Base-by-base conservation (phyloP, 1,140 invertebrate species). In the Drosophila kohkoa region DNA sequence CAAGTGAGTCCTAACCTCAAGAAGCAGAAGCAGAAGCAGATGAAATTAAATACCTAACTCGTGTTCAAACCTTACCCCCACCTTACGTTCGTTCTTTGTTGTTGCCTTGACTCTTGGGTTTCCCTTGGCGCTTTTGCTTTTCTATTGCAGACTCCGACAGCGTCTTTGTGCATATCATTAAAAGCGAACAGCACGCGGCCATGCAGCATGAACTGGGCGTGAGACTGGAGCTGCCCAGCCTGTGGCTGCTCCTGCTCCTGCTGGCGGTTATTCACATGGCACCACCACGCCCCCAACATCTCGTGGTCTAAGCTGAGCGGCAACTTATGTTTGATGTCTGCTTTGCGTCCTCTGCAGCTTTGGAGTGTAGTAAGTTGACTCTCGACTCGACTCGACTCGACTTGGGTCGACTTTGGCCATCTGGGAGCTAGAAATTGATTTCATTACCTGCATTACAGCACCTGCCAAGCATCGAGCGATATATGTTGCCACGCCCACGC, bases 121-220 rank as follows among this genome's bases (percentile, higher is more conserved):
- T 25, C 41, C 13, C 43, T 15, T 62, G n/a, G 15, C 16, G 51
- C 28, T 55, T 38, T 25, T 41, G 48, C 13, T 48, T 6, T 32
- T 7, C 5, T 7, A 32, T 32, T 71, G 72, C 79, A 92, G 93
- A 94, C 81, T 93, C 93, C 45, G 93, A 93, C 74, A 93, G 93
- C 82, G 93, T 94, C 59, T 91, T 93, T 77, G 93, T 94, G 68
- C 93, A 94, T 89, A 93, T 94, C 85, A 92, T 94, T 82, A 93
- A 94, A 70, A 94, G 94, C 62, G 94, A 95, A 90, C 94, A 95
- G 93, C 94, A 94, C 60, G 94, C 94, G 62, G 94, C 94, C 63
- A 95, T 95, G 94, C 94, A 95, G 82, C 93, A 94, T 91, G 82
- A 92, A 51, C 55, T 85, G 66, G 91, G 87, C 45, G 76, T 76